Percentiles rank a stretch among this genome's conserved stretches.
Evolutionary conservation across 30 jellyfish, hydroid and myxozoan genomes (phyloP).

Genomic region (Pelagia noctiluca): DNA sequence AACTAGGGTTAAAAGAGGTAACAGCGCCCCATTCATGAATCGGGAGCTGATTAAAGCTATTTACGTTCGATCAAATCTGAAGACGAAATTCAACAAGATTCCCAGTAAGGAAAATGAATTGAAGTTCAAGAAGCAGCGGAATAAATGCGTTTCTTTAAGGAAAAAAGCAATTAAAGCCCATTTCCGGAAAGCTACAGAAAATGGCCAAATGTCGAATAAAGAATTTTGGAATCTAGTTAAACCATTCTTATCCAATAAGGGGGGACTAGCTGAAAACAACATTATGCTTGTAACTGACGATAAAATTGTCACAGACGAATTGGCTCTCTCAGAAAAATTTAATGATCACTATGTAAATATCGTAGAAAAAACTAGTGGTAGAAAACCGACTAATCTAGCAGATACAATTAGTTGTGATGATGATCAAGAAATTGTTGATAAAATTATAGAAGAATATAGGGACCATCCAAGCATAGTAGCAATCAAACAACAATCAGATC

Average conservation of each 20-base stretch:
- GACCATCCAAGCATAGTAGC: no score
- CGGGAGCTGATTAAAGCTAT: slow-evolving; percentile 20
- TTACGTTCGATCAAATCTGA: slow-evolving; percentile 15
- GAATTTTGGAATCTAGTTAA: no score
- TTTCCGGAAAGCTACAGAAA: not conserved
- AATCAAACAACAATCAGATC: no score
- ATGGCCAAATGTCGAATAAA: no score
- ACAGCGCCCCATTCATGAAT: slow-evolving; percentile 48
- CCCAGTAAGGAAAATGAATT: slow-evolving; percentile 20
- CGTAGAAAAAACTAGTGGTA: slow-evolving; percentile 29
- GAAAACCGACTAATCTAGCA: slow-evolving; percentile 32
- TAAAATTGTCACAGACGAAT: slow-evolving; percentile 22
- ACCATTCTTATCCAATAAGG: no score
- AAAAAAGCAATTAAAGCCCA: no score
- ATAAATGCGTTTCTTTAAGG: no score
- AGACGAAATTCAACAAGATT: slow-evolving; percentile 24
- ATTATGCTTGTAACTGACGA: slow-evolving; percentile 22
- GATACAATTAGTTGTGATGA: not conserved
- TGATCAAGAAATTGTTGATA: slow-evolving; percentile 11
- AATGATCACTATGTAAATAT: slow-evolving; percentile 39
- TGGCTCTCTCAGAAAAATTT: slow-evolving; percentile 11
- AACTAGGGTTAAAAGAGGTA: slow-evolving; percentile 20
- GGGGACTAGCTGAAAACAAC: slow-evolving; percentile 34
- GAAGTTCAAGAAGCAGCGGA: no score
- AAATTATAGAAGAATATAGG: not conserved